Base-by-base conservation (phyloP, 37 sponge, comb jelly and placozoan genomes). In the Tethya wilhelma region DNA sequence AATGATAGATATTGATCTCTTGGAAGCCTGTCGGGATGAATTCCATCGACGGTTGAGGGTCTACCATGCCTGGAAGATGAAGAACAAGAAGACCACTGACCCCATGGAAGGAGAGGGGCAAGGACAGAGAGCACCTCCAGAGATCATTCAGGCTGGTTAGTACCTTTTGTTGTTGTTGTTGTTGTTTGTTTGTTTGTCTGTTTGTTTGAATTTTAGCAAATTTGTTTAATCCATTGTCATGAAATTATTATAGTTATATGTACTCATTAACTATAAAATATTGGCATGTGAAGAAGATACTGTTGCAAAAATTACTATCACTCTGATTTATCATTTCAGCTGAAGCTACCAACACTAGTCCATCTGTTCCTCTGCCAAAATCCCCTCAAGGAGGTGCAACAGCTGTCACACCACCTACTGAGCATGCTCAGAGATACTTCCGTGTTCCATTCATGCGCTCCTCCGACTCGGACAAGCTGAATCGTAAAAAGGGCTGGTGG, bases 401-500 rank as follows among this genome's bases (percentile, higher is more conserved):
- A 26, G 38, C 29, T 2, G 60, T 55, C 38, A 7, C 37, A 19
- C 40, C 69, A 31, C 59, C 49, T 17, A 69, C 53, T 5, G 73
- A 92, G 22, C 75, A 60, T 41, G 78, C 67, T 11, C 94, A 96
- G 70, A 64, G 99, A 34, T 96, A 83, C 84, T 98, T 98, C 81
- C 75, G 90, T 26, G 96, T 98, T 30, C 96, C 99, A 31, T 98
- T 98, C 73, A 74, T 93, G 23, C 71, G 86, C 25, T 90, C 98
- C 2, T 81, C 91, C 1, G 57, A 58, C 33, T 53, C 55, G 25
- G 90, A 73, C 2, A 58, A 56, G 23, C 73, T 86, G 68, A 71
- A 90, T 64, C 71, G 91, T 34, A 64, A 74, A 63, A 89, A 90
- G 36, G 98, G 99, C 34, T 98, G 99, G 99, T 98, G 99, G 99